Evolutionary conservation across 2,888 invertebrate genomes (phyloP).

Genomic region (Volucella inflata): DNA sequence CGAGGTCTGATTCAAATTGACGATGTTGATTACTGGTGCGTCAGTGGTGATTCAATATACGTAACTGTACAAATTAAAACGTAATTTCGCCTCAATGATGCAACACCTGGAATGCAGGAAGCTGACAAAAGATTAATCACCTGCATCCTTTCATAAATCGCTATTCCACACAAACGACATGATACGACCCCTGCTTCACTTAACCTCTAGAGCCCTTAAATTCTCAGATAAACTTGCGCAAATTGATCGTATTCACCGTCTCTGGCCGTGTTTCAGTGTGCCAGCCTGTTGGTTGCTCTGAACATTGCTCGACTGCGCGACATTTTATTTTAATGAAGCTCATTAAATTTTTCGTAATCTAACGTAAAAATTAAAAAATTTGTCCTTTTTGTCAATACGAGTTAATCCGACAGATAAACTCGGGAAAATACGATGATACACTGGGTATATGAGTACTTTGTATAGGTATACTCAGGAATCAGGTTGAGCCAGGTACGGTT

Average conservation of each 20-base stretch:
- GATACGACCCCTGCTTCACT: conserved; percentile 13
- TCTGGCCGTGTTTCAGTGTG: too few relatives aligned
- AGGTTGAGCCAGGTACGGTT: conserved; percentile 29
- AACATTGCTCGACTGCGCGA: conserved; percentile 52
- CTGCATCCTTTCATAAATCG: conserved; percentile 64
- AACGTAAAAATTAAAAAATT: conserved; percentile 70
- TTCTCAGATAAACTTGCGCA: conserved; percentile 11
- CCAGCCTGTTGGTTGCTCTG: too few relatives aligned
- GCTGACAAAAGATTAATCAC: conserved; percentile 64
- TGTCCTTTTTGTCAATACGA: conserved; percentile 73
- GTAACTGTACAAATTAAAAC: conserved; percentile 38
- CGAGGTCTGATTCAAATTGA: conserved; percentile 31
- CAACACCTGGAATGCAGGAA: conserved; percentile 74
- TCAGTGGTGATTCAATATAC: conserved; percentile 51
- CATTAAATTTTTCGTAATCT: conserved; percentile 61
- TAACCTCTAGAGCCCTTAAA: conserved; percentile 16
- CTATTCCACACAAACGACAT: conserved; percentile 16
- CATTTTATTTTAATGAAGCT: conserved; percentile 69
- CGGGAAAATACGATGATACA: conserved; percentile 46
- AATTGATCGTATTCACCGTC: too few relatives aligned
- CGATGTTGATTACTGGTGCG: neutral
- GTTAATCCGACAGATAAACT: conserved; percentile 72
- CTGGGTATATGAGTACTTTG: too few relatives aligned
- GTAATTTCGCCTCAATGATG: conserved; percentile 63
- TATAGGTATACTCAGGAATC: conserved; percentile 18